These are phyloP conservation scores for Sylvietta virens DNA, from an alignment of 2,113 vertebrate genomes.

Conservation along the genomic window DNA sequence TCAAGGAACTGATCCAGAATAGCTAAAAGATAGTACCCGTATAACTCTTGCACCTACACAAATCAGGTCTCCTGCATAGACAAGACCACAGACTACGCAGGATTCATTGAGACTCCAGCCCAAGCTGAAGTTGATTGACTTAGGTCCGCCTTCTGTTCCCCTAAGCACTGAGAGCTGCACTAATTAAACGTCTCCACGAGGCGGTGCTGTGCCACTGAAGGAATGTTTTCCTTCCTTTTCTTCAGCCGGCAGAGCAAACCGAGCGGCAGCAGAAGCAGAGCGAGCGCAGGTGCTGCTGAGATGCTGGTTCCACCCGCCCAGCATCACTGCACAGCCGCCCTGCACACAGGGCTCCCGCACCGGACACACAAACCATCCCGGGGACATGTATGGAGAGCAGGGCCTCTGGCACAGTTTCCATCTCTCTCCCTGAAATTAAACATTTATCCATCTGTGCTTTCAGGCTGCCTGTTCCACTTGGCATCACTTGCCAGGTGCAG, in stretches of 20 bases:
- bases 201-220: conserved; percentile 6
- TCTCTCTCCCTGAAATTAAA: background rate
- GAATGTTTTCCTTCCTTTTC: background rate
- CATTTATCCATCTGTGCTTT: background rate
- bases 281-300: background rate
- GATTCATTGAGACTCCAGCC: background rate
- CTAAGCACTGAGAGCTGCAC: background rate
- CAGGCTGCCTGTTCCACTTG: background rate
- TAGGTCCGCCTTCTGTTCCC: background rate
- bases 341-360: background rate
- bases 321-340: background rate
- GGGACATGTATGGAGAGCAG: background rate
- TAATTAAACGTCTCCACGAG: background rate
- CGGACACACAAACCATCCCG: rapidly evolving
- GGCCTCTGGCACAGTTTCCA: background rate
- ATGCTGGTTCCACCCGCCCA: background rate
- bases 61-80: background rate
- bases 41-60: background rate
- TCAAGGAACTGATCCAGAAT: background rate
- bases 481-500: background rate
- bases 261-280: rapidly evolving
- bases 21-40: background rate
- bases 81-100: background rate
- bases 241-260: rapidly evolving
- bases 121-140: background rate